Base-by-base conservation (phyloP, 2,888 invertebrate genomes). In the Heliconius ethilla region DNA sequence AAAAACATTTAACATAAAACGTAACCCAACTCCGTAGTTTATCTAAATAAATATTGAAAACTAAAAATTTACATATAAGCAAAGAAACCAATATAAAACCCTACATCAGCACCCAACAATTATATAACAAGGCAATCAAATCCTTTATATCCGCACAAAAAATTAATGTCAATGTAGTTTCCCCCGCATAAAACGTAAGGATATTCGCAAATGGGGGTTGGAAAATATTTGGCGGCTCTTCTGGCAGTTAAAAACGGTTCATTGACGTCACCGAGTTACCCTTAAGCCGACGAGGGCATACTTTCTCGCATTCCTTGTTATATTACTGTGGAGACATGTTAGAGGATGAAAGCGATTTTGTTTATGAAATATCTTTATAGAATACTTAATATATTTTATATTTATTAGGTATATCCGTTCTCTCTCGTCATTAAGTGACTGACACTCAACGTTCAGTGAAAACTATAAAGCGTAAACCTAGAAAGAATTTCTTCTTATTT, bases 241-340 rank as follows among this genome's bases (percentile, higher is more conserved):
- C 27, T 70, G 76, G 72, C 66, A 65, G 73, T 77, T 72, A 75
- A 75, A 76, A 78, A 78, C 74, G 78, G 75, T 76, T 76, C 76
- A 78, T 66, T 80, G 82, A 82, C 82, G 81, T 81, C 83, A 81
- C 80, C 65, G 76, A 85, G 84, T 84, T 83, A 81, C 83, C 84
- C 87, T 86, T 83, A 86, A 85, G 85, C 81, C 84, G 80, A 87
- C 87, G 86, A 87, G 86, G 84, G 87, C 87, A 90, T 91, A 87
- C 86, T 87, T 86, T 85, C 80, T 80, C 87, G 86, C 89, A 88
- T 92, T 88, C 91, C 90, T 85, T 82, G 85, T 89, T 89, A 90
- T 92, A 92, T 92, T 92, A 86, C 88, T 84, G 80, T 79, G 45
- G 83, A 82, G 76, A 10, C 77, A 82, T 87, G 83, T 22, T 27